Evolutionary conservation across 2,888 invertebrate species (phyloP).

Genomic region (Harpagoxenus sublaevis): DNA sequence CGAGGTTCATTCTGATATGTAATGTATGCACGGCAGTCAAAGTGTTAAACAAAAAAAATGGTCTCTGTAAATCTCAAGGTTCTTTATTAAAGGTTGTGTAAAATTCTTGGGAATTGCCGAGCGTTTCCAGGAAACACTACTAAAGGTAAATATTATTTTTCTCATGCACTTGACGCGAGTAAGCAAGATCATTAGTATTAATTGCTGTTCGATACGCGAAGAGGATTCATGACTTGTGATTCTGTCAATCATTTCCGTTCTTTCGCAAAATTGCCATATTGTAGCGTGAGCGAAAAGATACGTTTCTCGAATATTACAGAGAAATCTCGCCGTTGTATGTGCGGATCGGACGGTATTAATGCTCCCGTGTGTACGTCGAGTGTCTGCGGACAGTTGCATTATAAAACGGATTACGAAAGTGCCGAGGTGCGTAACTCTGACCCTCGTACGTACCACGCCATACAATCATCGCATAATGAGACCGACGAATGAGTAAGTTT

Average conservation of each 20-base stretch:
- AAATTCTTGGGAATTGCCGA: conserved; percentile 18
- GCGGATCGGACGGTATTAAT: conserved; percentile 11
- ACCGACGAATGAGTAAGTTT: conserved; percentile 62
- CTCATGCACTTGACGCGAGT: not conserved
- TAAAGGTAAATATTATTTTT: not conserved
- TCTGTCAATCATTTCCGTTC: not conserved
- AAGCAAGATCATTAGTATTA: not conserved
- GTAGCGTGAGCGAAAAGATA: not conserved
- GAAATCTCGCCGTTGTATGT: conserved; percentile 9
- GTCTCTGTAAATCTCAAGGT: too few species aligned
- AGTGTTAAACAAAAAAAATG: not conserved
- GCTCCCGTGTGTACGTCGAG: not conserved
- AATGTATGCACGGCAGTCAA: too few species aligned
- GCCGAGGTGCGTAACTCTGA: conserved; percentile 63
- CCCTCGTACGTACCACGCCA: conserved; percentile 64
- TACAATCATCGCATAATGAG: conserved; percentile 60
- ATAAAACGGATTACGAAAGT: conserved; percentile 67
- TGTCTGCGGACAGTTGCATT: conserved; percentile 33
- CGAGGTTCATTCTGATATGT: too few species aligned
- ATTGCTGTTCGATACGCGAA: not conserved
- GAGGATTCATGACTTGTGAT: not conserved
- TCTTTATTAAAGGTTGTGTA: not conserved
- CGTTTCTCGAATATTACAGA: not conserved
- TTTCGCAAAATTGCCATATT: not conserved
- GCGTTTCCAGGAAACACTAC: not conserved